phyloP scores from a whole-genome alignment of 2,888 invertebrate genomes.

The Athripsodes cinereus region DNA sequence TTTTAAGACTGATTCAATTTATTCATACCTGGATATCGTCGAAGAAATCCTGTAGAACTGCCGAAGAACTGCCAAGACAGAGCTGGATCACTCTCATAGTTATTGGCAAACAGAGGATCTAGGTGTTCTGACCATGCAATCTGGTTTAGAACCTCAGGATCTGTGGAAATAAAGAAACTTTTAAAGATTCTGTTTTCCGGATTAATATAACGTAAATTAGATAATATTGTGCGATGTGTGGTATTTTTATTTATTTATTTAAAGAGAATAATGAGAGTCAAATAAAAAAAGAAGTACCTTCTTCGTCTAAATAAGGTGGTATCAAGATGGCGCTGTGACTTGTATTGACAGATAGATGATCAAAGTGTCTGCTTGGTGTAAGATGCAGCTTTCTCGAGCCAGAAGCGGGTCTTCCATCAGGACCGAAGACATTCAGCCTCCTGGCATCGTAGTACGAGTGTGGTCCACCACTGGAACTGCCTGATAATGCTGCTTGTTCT shows the following conservation, averaged over 20 bases:
- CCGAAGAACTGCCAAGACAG: slow-evolving; percentile 99
- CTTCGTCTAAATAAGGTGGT: slow-evolving; percentile 71
- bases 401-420: slow-evolving; percentile 66
- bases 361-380: slow-evolving; percentile 75
- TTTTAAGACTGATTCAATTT: too few species aligned
- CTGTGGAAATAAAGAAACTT: slow-evolving; percentile 49
- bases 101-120: slow-evolving; percentile 82
- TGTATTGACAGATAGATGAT: slow-evolving; percentile 77
- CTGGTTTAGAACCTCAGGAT: slow-evolving; percentile 77
- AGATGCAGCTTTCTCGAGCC: slow-evolving; percentile 66
- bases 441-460: slow-evolving; percentile 69
- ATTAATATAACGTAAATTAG: too few species aligned
- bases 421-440: slow-evolving; percentile 70
- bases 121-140: slow-evolving; percentile 94
- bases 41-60: slow-evolving; percentile 89
- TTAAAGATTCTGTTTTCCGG: too few species aligned
- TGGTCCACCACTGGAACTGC: slow-evolving; percentile 53
- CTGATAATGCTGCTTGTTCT: slow-evolving; percentile 77
- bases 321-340: slow-evolving; percentile 84
- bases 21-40: slow-evolving; percentile 90
- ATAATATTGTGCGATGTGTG: too few species aligned
- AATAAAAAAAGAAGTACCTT: too few species aligned
- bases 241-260: too few species aligned
- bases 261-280: too few species aligned
- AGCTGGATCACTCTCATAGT: slow-evolving; percentile 84